These are phyloP conservation scores for Lithobates pipiens DNA, from an alignment of 2,797 vertebrate species.

Conservation along the genomic window DNA sequence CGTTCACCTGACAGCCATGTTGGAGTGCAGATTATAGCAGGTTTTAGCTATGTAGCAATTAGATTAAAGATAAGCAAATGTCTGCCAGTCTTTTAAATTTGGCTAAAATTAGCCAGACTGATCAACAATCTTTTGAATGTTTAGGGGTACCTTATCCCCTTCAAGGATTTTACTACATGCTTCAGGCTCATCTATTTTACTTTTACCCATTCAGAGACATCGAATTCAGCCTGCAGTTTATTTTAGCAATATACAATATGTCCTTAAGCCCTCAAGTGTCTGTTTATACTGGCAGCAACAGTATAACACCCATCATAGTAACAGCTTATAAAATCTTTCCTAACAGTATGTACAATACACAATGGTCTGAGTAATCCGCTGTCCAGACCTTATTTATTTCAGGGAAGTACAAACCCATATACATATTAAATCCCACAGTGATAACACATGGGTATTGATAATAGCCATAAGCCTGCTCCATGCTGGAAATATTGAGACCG, in stretches of 20 bases:
- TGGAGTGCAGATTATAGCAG: too few relatives aligned
- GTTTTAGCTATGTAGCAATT: too few relatives aligned
- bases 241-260: conserved; percentile 33
- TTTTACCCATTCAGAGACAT: background rate
- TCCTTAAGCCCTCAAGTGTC: background rate
- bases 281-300: conserved; percentile 49
- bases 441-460: conserved; percentile 27
- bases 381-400: background rate
- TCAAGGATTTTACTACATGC: background rate
- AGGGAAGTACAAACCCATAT: conserved; percentile 13
- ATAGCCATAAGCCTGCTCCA: conserved; percentile 7
- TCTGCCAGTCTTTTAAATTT: background rate
- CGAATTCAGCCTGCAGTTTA: conserved; percentile 11
- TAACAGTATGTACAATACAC: conserved; percentile 18
- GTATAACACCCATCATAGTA: conserved; percentile 41
- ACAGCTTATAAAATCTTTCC: conserved; percentile 53
- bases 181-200: background rate
- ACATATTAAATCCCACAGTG: conserved; percentile 15
- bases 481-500: conserved; percentile 25
- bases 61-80: too few relatives aligned
- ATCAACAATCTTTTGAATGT: too few relatives aligned
- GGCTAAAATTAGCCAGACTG: background rate
- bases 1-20: too few relatives aligned
- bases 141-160: too few relatives aligned
- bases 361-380: background rate